These are phyloP conservation scores for Rhodophaea formosa DNA, from an alignment of 2,888 invertebrate species.

Conservation along the genomic window DNA sequence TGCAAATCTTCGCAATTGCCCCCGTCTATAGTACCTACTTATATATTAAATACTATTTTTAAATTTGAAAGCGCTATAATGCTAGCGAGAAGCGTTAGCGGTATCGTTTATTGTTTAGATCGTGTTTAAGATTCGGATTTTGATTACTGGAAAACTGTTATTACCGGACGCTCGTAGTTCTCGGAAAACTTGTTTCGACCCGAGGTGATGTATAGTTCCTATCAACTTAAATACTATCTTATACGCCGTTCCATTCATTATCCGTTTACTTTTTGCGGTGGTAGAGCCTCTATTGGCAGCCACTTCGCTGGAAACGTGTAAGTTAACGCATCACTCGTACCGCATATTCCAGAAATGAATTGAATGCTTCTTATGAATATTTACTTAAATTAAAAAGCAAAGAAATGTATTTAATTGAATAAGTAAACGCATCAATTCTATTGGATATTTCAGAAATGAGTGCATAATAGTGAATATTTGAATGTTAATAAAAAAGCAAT, in stretches of 20 bases:
- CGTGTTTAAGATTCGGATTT: slow-evolving; percentile 13
- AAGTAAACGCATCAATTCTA: too few species aligned
- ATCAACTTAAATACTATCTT: slow-evolving; percentile 2
- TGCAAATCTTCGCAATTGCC: too few species aligned
- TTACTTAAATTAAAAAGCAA: too few species aligned
- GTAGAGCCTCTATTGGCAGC: neutral
- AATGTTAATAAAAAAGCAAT: too few species aligned
- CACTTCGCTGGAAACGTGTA: neutral
- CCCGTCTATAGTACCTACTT: slow-evolving; percentile 14
- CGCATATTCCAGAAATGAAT: too few species aligned
- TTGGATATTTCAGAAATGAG: too few species aligned
- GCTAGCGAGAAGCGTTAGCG: slow-evolving; percentile 6
- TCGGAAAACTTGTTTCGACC: slow-evolving; percentile 1
- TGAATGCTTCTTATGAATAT: too few species aligned
- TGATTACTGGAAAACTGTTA: slow-evolving; percentile 17
- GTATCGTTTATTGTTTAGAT: slow-evolving; percentile 16
- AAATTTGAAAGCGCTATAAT: slow-evolving; percentile 16
- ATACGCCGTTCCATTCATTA: neutral
- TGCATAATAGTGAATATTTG: too few species aligned
- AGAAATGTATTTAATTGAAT: too few species aligned
- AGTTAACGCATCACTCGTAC: too few species aligned
- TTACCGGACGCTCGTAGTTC: slow-evolving; percentile 2
- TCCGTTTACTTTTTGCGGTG: neutral
- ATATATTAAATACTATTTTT: slow-evolving; percentile 29
- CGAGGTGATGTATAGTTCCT: slow-evolving; percentile 4